These are phyloP conservation scores for Rotaria sp. DNA, from an alignment of 2,888 invertebrate species.

Conservation along the genomic window DNA sequence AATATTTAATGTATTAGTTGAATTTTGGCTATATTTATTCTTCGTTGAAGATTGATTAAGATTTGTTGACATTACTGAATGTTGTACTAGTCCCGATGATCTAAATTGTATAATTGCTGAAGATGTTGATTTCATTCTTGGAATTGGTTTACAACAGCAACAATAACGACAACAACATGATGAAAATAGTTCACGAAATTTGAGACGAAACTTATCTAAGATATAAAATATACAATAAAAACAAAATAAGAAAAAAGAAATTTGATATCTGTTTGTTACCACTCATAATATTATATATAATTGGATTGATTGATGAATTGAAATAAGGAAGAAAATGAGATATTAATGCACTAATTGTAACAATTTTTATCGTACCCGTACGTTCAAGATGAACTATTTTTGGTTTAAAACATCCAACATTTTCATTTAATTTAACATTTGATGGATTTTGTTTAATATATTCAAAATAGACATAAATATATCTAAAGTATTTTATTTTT, in stretches of 20 bases:
- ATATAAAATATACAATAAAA: not conserved
- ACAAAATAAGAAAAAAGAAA: not conserved
- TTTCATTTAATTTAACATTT: not conserved
- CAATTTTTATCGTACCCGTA: not conserved
- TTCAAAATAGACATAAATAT: not conserved
- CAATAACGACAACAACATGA: not conserved
- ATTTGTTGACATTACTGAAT: not conserved
- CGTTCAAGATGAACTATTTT: not conserved
- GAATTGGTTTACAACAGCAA: not conserved
- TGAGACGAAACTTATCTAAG: constrained; percentile 17
- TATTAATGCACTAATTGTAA: constrained; percentile 32
- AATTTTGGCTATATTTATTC: not conserved
- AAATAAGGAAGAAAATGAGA: constrained; percentile 37
- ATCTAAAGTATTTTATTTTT: not conserved
- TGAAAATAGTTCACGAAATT: constrained; percentile 18
- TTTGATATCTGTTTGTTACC: constrained; percentile 10
- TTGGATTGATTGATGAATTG: constrained; percentile 39
- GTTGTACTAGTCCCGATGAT: not conserved
- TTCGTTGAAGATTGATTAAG: not conserved
- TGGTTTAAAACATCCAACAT: not conserved
- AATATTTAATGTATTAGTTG: not conserved
- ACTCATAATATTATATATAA: constrained; percentile 40
- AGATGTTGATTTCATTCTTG: not conserved
- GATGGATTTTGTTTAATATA: not conserved
- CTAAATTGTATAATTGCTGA: not conserved